These are phyloP conservation scores for Thunnus maccoyii DNA, from an alignment of 2,113 vertebrate species.

Conservation along the genomic window DNA sequence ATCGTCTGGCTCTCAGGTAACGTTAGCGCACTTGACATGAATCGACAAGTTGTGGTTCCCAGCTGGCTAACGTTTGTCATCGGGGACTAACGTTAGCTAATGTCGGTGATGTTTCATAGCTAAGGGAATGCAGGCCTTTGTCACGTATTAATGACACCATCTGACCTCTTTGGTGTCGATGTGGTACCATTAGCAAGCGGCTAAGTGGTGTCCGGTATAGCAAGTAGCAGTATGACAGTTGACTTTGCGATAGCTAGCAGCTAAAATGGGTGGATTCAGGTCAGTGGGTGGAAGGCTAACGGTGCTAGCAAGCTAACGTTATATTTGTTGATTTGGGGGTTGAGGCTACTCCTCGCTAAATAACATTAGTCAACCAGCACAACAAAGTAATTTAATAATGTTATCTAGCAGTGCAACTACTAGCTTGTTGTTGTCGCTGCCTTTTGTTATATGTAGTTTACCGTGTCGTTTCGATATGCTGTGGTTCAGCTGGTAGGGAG, in stretches of 20 bases:
- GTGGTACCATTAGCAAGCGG: not conserved
- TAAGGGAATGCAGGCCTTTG: slow-evolving; percentile 39
- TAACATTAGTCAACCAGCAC: not conserved
- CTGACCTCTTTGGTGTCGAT: not conserved
- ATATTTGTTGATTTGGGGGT: slow-evolving; percentile 29
- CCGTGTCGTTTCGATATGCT: not conserved
- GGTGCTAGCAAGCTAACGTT: slow-evolving; percentile 45
- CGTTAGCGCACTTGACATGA: slow-evolving; percentile 56
- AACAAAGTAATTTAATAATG: not conserved
- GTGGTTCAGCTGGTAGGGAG: not conserved
- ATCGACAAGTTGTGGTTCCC: slow-evolving; percentile 47
- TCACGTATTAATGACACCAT: not conserved
- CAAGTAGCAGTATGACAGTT: not conserved
- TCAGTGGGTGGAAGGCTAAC: slow-evolving; percentile 70
- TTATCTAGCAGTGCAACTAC: rapidly evolving
- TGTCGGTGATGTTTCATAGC: slow-evolving; percentile 34
- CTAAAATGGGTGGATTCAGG: slow-evolving; percentile 42
- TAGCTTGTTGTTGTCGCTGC: too few species aligned
- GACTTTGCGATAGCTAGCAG: slow-evolving; percentile 30
- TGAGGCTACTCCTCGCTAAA: slow-evolving; percentile 21
- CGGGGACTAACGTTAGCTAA: slow-evolving; percentile 45
- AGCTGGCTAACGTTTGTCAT: slow-evolving; percentile 24
- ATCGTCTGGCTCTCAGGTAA: slow-evolving; percentile 76
- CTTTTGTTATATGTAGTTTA: not conserved
- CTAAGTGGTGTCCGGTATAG: not conserved